These are phyloP conservation scores for Picathartes gymnocephalus DNA, from an alignment of 2,113 vertebrate genomes.

Conservation along the genomic window DNA sequence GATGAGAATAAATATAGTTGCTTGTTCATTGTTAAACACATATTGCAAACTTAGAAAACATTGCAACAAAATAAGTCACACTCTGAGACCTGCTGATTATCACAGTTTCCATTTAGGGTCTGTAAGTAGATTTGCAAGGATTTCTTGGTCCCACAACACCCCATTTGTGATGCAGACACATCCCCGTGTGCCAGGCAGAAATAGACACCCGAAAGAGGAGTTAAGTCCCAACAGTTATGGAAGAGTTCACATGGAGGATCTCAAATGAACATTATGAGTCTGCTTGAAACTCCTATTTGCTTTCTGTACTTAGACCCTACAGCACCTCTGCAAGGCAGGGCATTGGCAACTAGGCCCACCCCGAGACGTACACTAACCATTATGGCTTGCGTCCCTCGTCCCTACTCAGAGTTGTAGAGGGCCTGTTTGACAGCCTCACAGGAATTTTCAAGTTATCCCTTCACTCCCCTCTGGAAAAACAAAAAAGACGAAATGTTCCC, in stretches of 20 bases:
- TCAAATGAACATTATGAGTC: background rate
- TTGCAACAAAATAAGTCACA: background rate
- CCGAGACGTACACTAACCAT: background rate
- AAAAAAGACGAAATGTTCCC: conserved; percentile 1
- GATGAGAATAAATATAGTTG: background rate
- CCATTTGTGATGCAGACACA: background rate
- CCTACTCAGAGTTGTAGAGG: background rate
- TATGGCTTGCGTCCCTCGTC: background rate
- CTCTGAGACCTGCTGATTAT: background rate
- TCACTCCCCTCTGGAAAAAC: background rate
- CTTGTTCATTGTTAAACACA: background rate
- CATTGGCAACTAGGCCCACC: background rate
- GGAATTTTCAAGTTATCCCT: conserved; percentile 5
- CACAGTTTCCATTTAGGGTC: background rate
- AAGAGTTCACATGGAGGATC: background rate
- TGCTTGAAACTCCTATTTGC: background rate
- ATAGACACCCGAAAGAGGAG: background rate
- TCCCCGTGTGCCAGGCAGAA: background rate
- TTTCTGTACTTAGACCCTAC: background rate
- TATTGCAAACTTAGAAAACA: background rate
- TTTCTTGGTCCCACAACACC: background rate
- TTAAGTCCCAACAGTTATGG: background rate
- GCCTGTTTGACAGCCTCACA: background rate
- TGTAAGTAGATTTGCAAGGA: background rate
- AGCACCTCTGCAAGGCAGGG: background rate